Conservation (phyloP, 2,888 invertebrate species). For the Caenorhabditis becei region DNA sequence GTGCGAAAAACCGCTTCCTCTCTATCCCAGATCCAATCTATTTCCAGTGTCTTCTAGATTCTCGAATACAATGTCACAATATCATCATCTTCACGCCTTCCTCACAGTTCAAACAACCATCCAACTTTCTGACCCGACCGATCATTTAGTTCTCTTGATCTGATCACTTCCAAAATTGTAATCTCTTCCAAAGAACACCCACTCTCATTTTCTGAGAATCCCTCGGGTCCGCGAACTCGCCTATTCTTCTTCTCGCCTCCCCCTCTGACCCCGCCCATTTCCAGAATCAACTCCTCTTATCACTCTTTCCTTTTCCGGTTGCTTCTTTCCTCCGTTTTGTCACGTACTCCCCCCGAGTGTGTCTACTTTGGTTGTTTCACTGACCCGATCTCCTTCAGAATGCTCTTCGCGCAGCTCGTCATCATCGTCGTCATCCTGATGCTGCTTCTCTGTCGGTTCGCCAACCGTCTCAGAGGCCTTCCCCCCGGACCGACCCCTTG, state of each 20-base stretch:
- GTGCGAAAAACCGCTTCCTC: too few species aligned
- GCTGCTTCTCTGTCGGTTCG: constrained; percentile 60
- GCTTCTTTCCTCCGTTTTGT: background rate
- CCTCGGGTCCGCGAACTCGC: background rate
- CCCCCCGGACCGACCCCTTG: constrained; percentile 68
- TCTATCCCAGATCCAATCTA: too few species aligned
- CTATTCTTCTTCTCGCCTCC: background rate
- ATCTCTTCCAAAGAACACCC: constrained; percentile 25
- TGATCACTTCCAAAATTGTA: too few species aligned
- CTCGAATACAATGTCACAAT: too few species aligned
- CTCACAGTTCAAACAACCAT: constrained; percentile 1
- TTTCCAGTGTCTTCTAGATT: too few species aligned
- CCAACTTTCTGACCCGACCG: background rate
- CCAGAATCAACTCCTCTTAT: background rate
- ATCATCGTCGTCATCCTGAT: constrained; percentile 53
- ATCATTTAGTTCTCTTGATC: too few species aligned
- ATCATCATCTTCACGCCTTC: background rate
- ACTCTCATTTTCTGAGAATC: background rate
- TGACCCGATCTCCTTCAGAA: background rate
- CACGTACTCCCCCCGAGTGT: constrained; percentile 1
- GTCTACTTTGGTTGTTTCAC: background rate
- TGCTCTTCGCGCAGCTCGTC: constrained; percentile 57
- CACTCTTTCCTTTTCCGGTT: constrained; percentile 1
- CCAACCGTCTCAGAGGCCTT: constrained; percentile 63
- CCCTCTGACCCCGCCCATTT: too few species aligned